phyloP scores from a whole-genome alignment of 2,113 vertebrate genomes.

The Ageneiosus marmoratus region DNA sequence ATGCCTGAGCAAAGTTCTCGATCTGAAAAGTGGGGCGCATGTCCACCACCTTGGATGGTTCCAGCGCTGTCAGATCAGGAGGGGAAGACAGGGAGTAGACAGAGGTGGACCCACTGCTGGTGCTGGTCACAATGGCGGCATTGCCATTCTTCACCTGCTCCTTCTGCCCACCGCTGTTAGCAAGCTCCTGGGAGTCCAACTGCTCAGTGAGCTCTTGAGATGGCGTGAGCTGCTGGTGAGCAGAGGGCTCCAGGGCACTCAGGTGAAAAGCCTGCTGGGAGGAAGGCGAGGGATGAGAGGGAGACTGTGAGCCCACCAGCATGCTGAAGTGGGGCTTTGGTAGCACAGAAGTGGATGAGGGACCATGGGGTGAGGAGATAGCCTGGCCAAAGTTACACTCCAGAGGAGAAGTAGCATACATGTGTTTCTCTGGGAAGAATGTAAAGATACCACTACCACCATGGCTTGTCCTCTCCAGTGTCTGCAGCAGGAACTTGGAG shows the following conservation, averaged over 20 bases:
- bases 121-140: slow-evolving; percentile 42
- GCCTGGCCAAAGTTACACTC: slow-evolving; percentile 93
- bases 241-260: slow-evolving; percentile 81
- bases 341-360: slow-evolving; percentile 77
- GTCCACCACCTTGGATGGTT: slow-evolving; percentile 88
- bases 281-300: slow-evolving; percentile 45
- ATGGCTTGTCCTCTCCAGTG: slow-evolving; percentile 96
- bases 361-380: slow-evolving; percentile 90
- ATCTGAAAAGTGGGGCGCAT: slow-evolving; percentile 94
- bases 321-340: slow-evolving; percentile 96
- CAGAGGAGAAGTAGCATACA: slow-evolving; percentile 89
- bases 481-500: slow-evolving; percentile 97
- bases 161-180: slow-evolving; percentile 77
- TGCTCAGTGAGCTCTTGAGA: slow-evolving; percentile 98
- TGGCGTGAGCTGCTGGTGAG: slow-evolving; percentile 97
- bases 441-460: slow-evolving; percentile 89
- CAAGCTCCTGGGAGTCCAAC: slow-evolving; percentile 92
- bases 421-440: slow-evolving; percentile 92
- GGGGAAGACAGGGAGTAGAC: slow-evolving; percentile 83
- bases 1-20: slow-evolving; percentile 99
- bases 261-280: slow-evolving; percentile 90
- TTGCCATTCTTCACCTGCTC: slow-evolving; percentile 80
- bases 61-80: slow-evolving; percentile 85
- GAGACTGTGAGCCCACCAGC: slow-evolving; percentile 81
- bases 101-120: slow-evolving; percentile 59